Evolutionary conservation across 2,797 vertebrate genomes (phyloP), one percentile per base, ranked within the genome.

Genomic region (Sebastes kiyomatsui): DNA sequence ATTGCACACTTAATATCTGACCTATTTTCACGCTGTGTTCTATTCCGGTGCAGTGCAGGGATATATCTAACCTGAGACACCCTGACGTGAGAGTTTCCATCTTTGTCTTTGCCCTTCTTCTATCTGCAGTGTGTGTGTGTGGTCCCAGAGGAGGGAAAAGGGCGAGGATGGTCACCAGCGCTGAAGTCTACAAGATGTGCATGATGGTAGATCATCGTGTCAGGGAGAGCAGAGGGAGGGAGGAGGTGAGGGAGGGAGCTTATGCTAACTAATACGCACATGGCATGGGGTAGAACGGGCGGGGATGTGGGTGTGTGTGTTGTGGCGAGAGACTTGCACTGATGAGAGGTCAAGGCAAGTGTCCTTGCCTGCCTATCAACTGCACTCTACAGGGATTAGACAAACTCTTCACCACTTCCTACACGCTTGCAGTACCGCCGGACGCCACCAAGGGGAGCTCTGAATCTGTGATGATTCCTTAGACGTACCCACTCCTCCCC

Each of bases 391-490:
- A 35, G 90, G 85, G 88, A 91, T 77, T 70, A 83, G 72, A 38
- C 71, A 58, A 23, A 77, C 56, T 60, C 38, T 42, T 59, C 35
- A 32, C 67, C 10, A 3, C 42, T 42, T 0, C 9, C 8, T 0
- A 49, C 38, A 70, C 2, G 16, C 38, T n/a, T 74, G 88, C 73
- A 83, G 68, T 88, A 52, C 81, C 7, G 0, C 18, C 3, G 4
- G 5, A 30, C 2, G 30, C 94, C 95, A 94, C 91, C 49, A 79
- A 72, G 95, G 64, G 94, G 95, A 90, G 94, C 93, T 95, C 88
- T 94, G 81, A 81, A 70, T 69, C 88, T 94, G 75, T 90, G 52
- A 59, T 70, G 54, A 7, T 75, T 35, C 54, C 18, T 67, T 6
- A 5, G 23, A 23, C 38, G 10, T 58, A 12, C 54, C 22, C 42